Conservation (phyloP, 2,113 vertebrate genomes). For the Chaetodon trifascialis region DNA sequence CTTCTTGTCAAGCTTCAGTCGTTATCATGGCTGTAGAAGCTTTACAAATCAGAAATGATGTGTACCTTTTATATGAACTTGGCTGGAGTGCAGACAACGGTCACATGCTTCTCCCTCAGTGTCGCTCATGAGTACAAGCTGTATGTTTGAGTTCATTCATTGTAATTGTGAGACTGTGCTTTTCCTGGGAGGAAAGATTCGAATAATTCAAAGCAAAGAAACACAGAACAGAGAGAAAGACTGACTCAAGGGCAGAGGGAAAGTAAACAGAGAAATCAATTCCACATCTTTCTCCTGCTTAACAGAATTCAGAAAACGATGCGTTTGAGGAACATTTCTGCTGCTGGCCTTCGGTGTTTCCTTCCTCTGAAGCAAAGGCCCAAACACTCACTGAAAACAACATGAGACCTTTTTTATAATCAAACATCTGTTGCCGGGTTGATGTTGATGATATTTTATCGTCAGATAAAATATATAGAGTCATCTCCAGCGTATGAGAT, state of each 20-base stretch:
- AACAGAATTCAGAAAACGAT: conserved; percentile 30
- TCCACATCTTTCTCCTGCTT: conserved; percentile 5
- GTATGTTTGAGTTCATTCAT: neutral
- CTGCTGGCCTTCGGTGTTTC: conserved; percentile 16
- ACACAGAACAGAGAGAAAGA: neutral
- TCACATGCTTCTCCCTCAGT: neutral
- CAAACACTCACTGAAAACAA: neutral
- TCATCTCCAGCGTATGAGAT: neutral
- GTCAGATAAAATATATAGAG: neutral
- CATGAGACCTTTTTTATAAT: neutral
- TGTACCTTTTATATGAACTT: neutral
- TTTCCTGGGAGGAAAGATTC: conserved; percentile 1
- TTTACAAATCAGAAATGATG: neutral
- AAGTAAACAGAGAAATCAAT: conserved; percentile 40
- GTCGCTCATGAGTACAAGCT: neutral
- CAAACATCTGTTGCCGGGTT: neutral
- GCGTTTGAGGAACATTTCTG: neutral
- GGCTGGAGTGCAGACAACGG: neutral
- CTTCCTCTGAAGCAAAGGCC: conserved; percentile 5
- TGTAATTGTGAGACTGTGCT: neutral
- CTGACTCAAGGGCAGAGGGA: conserved; percentile 21
- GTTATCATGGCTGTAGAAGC: neutral
- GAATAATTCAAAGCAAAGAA: neutral
- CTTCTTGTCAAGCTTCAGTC: neutral
- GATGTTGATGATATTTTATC: neutral